Percentiles rank a stretch among this genome's conserved stretches.
Evolutionary conservation across 2,113 vertebrate species (phyloP).

Genomic region (Synodontis membranacea): DNA sequence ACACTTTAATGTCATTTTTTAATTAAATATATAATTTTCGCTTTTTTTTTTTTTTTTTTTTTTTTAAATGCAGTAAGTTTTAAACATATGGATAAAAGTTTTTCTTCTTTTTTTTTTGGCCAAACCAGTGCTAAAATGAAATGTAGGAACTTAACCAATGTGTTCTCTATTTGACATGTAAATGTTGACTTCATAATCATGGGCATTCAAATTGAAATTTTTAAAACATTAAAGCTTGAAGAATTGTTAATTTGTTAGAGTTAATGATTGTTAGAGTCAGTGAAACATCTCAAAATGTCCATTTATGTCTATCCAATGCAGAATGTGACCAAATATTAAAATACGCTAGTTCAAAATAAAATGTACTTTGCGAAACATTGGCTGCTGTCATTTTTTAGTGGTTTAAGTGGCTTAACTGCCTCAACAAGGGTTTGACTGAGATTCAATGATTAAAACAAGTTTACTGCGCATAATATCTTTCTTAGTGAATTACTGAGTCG

Average conservation of each 20-base stretch:
- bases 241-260: background rate
- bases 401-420: background rate
- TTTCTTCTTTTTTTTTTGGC: too few species aligned
- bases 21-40: background rate
- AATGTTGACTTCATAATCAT: background rate
- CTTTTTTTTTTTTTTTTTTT: conserved; percentile 25
- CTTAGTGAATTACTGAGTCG: too few species aligned
- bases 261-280: too few species aligned
- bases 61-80: conserved; percentile 10
- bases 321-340: background rate
- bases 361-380: background rate
- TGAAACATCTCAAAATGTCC: background rate
- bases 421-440: background rate
- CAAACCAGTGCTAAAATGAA: background rate
- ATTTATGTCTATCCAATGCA: background rate
- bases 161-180: background rate
- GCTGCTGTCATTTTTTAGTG: background rate
- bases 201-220: background rate
- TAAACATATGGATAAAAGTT: background rate
- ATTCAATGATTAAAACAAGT: too few species aligned
- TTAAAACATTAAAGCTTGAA: background rate
- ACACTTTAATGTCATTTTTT: background rate
- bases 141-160: background rate
- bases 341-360: conserved; percentile 7
- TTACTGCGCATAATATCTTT: too few species aligned